A percentile compares a stretch with the other conserved stretches of the same genome.
These are phyloP conservation scores for Eumacrocentrus americanus DNA, from an alignment of 2,888 invertebrate genomes.

Conservation along the genomic window DNA sequence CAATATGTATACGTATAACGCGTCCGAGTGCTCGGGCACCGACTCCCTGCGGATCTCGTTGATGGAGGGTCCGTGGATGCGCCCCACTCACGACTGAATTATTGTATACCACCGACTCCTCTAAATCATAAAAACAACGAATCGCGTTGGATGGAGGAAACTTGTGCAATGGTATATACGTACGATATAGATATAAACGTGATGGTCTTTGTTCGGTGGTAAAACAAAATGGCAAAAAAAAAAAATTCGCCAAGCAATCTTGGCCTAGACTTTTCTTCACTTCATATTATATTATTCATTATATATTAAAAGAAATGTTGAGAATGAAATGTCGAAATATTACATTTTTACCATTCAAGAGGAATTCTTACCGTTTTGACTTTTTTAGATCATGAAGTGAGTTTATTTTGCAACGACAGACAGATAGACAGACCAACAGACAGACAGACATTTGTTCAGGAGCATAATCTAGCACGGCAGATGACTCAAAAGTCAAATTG, in stretches of 20 bases:
- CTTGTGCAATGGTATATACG: background rate
- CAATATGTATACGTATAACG: slow-evolving; percentile 34
- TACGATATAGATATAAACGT: background rate
- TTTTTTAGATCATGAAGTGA: background rate
- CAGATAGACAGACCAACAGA: too few relatives aligned
- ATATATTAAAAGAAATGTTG: too few relatives aligned
- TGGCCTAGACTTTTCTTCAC: too few relatives aligned
- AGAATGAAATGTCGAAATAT: too few relatives aligned
- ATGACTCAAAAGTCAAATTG: too few relatives aligned
- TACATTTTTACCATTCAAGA: too few relatives aligned
- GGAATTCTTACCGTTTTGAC: too few relatives aligned
- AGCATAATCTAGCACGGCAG: too few relatives aligned
- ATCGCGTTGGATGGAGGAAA: slow-evolving; percentile 42
- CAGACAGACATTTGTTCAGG: too few relatives aligned
- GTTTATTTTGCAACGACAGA: too few relatives aligned
- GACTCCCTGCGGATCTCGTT: slow-evolving; percentile 50
- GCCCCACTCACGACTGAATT: slow-evolving; percentile 48
- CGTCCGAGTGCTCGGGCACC: slow-evolving; percentile 37
- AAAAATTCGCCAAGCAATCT: too few relatives aligned
- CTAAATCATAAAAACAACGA: slow-evolving; percentile 59
- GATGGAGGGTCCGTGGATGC: slow-evolving; percentile 43
- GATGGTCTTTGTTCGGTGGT: background rate
- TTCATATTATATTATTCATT: background rate
- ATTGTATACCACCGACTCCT: slow-evolving; percentile 47
- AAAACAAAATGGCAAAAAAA: too few relatives aligned